phyloP scores from a whole-genome alignment of 2,113 vertebrate species.

The Corythornis madagascariensis region DNA sequence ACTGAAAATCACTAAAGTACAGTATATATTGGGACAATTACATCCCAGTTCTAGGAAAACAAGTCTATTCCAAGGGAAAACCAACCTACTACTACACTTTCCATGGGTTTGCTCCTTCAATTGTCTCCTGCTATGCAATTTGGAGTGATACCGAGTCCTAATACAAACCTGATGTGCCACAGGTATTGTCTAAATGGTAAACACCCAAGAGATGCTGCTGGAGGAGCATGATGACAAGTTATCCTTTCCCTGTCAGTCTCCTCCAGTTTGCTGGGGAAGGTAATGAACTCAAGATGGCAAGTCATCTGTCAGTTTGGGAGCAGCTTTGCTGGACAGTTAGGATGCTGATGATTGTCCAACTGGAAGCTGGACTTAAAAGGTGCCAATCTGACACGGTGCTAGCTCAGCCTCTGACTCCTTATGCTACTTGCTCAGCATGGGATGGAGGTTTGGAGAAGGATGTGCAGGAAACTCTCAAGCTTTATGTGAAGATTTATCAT shows the following conservation, averaged over 20 bases:
- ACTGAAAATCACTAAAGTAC: background rate
- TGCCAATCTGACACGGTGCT: background rate
- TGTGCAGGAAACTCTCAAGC: background rate
- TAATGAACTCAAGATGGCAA: background rate
- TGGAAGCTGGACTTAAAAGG: background rate
- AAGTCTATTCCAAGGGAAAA: background rate
- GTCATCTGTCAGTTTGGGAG: background rate
- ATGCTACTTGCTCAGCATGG: background rate
- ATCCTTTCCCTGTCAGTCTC: background rate
- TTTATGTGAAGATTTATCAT: background rate
- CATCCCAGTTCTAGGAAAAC: background rate
- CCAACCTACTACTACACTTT: background rate
- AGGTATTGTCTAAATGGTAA: background rate
- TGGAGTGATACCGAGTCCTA: background rate
- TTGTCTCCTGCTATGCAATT: background rate
- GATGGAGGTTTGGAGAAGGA: background rate
- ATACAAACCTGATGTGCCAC: background rate
- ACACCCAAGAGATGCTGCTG: background rate
- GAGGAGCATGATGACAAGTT: background rate
- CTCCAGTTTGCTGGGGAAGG: background rate
- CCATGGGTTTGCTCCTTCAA: background rate
- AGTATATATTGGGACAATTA: background rate
- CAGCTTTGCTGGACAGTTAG: background rate
- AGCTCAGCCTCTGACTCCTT: background rate
- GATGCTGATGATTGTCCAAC: background rate